Evolutionary conservation across 2,797 vertebrate species (phyloP).

Genomic region (Coilia nasus): DNA sequence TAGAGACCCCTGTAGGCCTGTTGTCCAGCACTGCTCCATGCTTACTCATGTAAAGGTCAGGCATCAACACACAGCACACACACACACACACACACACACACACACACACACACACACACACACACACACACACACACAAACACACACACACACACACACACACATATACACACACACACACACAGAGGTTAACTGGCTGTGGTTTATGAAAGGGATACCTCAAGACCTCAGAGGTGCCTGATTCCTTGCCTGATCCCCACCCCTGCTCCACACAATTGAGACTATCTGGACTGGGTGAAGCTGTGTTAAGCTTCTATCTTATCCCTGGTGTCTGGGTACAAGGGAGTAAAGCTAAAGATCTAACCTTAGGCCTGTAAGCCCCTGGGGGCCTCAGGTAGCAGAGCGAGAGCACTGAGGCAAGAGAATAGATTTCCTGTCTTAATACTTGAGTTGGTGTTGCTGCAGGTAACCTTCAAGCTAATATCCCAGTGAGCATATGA

Average conservation of each 20-base stretch:
- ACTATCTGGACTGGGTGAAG: not conserved
- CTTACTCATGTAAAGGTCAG: not conserved
- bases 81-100: not conserved
- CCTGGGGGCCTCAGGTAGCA: not conserved
- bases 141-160: not conserved
- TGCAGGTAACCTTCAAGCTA: slow-evolving; percentile 5
- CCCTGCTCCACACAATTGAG: not conserved
- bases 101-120: not conserved
- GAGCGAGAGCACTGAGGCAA: not conserved
- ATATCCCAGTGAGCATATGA: not conserved
- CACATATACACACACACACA: not conserved
- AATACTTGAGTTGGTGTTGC: not conserved
- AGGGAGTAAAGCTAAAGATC: not conserved
- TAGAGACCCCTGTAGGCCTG: not conserved
- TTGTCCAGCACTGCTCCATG: not conserved
- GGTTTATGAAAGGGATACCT: not conserved
- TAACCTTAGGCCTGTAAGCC: not conserved
- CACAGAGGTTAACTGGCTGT: not conserved
- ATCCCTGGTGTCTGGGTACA: not conserved
- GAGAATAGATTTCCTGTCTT: slow-evolving; percentile 12
- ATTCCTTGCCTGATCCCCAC: not conserved
- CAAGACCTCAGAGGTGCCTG: not conserved
- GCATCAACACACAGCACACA: not conserved
- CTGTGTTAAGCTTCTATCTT: not conserved
- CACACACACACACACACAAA: not conserved